Evolutionary conservation across 2,113 vertebrate genomes (phyloP).

Genomic region (Gavia stellata): DNA sequence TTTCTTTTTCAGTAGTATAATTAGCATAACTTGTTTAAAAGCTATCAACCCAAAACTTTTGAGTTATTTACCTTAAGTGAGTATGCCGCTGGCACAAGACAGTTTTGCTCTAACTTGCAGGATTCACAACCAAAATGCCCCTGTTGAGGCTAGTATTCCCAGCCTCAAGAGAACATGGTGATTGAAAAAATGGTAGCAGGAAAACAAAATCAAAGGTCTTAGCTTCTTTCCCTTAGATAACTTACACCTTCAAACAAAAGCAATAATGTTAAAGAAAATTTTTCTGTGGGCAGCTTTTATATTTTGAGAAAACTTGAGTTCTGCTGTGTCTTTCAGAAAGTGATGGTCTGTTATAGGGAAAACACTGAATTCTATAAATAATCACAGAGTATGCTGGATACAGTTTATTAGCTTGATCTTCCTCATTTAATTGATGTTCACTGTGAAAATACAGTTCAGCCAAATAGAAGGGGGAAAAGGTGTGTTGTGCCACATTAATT

Average conservation of each 20-base stretch:
- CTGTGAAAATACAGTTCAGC: conserved; percentile 6
- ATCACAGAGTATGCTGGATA: not conserved
- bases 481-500: not conserved
- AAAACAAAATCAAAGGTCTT: not conserved
- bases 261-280: not conserved
- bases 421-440: conserved; percentile 24
- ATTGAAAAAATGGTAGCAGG: not conserved
- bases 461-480: not conserved
- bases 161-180: not conserved
- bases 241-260: not conserved
- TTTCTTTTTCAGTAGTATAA: not conserved
- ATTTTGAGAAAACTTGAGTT: not conserved
- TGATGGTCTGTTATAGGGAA: not conserved
- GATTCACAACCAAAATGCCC: not conserved
- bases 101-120: not conserved
- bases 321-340: not conserved
- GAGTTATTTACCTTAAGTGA: not conserved
- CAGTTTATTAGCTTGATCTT: not conserved
- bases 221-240: not conserved
- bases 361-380: not conserved
- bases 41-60: not conserved
- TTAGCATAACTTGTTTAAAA: not conserved
- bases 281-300: not conserved
- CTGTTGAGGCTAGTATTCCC: not conserved
- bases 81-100: not conserved